Evolutionary conservation across 2,888 invertebrate genomes (phyloP), one percentile per base, ranked within the genome.

Genomic region (Charanyca ferruginea): DNA sequence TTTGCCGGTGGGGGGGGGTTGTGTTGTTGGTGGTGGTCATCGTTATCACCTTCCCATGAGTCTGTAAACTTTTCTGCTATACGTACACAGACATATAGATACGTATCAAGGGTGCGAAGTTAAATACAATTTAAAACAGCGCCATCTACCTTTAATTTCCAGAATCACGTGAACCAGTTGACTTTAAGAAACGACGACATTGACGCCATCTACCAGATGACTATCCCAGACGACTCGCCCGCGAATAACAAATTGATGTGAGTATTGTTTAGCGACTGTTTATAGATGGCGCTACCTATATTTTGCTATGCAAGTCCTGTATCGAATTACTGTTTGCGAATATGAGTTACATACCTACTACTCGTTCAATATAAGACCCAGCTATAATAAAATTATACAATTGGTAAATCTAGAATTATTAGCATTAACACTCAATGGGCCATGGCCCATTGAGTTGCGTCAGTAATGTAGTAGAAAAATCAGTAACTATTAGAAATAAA

Each of bases 151-250:
- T 60, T 57, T 54, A 54, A 68, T 62, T 88, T 93, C 67, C 91
- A 94, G 94, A 89, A 88, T 55, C 89, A 84, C 55, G 83, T 70
- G 2, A 87, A 87, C 58, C 89, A 84, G 28, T 63, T 85, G 13
- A 73, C 79, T 51, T 57, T 82, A 1, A 88, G 81, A 54, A 88
- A 88, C 60, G 87, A 89, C 67, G 93, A 92, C 58, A 78, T 89
- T 65, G 88, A 79, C 84, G 91, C 92, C 89, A 90, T 94, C 88
- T 95, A 89, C 55, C 91, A 87, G 73, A 80, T 86, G 83, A 89
- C 88, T 7, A 74, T 85, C 22, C 80, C 83, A 71, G 90, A 89
- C 22, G 87, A 92, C 13, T 65, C 87, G 25, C 81, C 85, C 16
- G 78, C 87, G 47, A 76, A 83, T 13, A 88, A 88, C 81, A 88